These are phyloP conservation scores for Drosophila burlai DNA, from an alignment of 1,140 invertebrate genomes.

Conservation along the genomic window DNA sequence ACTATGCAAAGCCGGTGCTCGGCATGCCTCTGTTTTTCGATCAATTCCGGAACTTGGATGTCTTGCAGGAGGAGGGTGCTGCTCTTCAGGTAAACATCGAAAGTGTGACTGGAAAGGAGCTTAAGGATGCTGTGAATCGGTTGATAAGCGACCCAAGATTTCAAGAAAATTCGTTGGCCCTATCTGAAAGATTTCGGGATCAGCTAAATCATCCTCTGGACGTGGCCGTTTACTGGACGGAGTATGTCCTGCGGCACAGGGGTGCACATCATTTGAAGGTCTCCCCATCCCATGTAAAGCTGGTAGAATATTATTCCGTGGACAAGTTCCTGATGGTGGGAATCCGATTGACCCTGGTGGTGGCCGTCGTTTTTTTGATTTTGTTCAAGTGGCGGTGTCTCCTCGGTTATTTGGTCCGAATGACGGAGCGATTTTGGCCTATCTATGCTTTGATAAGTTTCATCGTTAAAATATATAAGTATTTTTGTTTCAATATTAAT, in stretches of 20 bases:
- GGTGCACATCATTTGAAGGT: slow-evolving; percentile 86
- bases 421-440: not conserved
- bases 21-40: slow-evolving; percentile 89
- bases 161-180: slow-evolving; percentile 78
- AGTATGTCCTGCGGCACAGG: slow-evolving; percentile 88
- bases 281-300: slow-evolving; percentile 85
- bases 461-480: not conserved
- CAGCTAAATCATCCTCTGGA: slow-evolving; percentile 87
- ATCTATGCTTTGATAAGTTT: not conserved
- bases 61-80: slow-evolving; percentile 82
- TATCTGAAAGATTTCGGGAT: slow-evolving; percentile 88
- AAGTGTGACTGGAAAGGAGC: slow-evolving; percentile 24
- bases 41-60: slow-evolving; percentile 87
- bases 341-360: slow-evolving; percentile 18
- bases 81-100: slow-evolving; percentile 71
- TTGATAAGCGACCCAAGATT: slow-evolving; percentile 64
- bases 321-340: slow-evolving; percentile 79
- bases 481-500: not conserved
- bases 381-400: slow-evolving; percentile 21
- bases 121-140: slow-evolving; percentile 36
- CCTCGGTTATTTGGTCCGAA: not conserved
- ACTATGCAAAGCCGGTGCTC: slow-evolving; percentile 89
- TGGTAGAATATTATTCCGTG: slow-evolving; percentile 86
- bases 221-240: slow-evolving; percentile 89
- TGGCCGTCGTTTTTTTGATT: slow-evolving; percentile 18